Evolutionary conservation across 2,113 vertebrate genomes (phyloP).

Genomic region (Raphicerus campestris): DNA sequence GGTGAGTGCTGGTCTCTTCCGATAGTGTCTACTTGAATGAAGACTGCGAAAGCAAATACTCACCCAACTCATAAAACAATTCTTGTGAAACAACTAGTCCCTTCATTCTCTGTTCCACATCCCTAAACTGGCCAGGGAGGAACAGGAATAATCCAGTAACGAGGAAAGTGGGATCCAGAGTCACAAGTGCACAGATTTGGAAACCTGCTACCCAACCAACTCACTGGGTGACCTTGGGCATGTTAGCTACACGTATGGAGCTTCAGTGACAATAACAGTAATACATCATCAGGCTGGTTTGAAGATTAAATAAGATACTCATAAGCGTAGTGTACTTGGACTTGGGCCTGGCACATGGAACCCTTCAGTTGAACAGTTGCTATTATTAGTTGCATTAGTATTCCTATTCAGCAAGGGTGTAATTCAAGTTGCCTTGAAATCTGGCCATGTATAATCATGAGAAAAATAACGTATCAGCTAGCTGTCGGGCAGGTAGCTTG

Average conservation of each 20-base stretch:
- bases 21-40: neutral
- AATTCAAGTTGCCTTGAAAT: neutral
- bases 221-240: neutral
- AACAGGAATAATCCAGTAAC: neutral
- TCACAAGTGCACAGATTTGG: neutral
- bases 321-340: neutral
- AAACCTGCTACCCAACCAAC: neutral
- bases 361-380: neutral
- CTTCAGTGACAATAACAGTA: neutral
- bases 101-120: conserved; percentile 25
- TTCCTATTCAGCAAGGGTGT: neutral
- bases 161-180: neutral
- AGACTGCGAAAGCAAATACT: conserved; percentile 15
- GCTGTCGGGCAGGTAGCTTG: neutral
- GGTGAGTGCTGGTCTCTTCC: neutral
- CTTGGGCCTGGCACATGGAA: neutral
- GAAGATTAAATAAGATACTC: neutral
- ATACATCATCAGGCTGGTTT: neutral
- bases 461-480: neutral
- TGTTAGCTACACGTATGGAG: neutral
- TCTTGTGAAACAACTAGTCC: neutral
- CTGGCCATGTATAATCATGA: neutral
- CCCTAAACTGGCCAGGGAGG: neutral
- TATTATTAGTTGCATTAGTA: neutral
- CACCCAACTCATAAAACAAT: neutral